Evolutionary conservation across 2,888 invertebrate species (phyloP).

Genomic region (Neoitamus cyanurus): DNA sequence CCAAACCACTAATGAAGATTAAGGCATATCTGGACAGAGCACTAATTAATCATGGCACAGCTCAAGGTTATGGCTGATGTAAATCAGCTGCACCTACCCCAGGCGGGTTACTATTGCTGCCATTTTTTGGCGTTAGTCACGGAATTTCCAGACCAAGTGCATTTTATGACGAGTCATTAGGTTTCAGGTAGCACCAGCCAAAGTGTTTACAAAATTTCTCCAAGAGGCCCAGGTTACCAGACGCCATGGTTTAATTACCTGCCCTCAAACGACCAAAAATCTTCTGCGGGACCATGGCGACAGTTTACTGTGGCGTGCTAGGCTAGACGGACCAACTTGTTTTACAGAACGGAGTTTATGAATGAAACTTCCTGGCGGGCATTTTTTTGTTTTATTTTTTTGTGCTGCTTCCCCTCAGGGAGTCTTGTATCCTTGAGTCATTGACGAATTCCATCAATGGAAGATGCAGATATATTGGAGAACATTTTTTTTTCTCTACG

Average conservation of each 20-base stretch:
- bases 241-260: conserved; percentile 28
- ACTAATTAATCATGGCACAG: conserved; percentile 22
- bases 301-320: background rate
- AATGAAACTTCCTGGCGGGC: conserved; percentile 30
- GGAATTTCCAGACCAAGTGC: background rate
- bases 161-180: conserved; percentile 15
- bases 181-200: background rate
- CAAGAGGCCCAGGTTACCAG: background rate
- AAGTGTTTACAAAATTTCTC: conserved; percentile 20
- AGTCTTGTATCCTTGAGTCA: background rate
- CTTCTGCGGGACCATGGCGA: conserved; percentile 10
- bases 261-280: background rate
- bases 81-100: background rate
- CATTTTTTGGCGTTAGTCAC: background rate
- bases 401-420: background rate
- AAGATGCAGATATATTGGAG: background rate
- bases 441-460: background rate
- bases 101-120: background rate
- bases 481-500: too few species aligned
- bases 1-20: conserved; percentile 28
- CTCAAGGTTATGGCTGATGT: background rate
- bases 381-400: conserved; percentile 4
- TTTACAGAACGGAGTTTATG: conserved; percentile 14
- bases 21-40: conserved; percentile 4
- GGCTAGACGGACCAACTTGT: background rate